Conservation (phyloP, 2,888 invertebrate genomes). For the Prosapia bicincta region DNA sequence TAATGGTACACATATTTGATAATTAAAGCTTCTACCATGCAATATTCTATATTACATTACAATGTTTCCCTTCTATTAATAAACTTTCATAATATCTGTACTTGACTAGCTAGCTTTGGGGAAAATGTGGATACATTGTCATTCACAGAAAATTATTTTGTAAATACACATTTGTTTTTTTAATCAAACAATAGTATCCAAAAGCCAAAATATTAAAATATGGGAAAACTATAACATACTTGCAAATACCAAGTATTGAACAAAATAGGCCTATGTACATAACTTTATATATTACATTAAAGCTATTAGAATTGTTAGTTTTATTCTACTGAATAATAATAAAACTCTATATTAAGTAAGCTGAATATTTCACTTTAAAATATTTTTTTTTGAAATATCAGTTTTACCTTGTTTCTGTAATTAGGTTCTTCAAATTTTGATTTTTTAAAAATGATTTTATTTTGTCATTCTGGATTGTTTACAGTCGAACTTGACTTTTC, state of each 20-base stretch:
- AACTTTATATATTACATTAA: not conserved
- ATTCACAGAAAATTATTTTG: not conserved
- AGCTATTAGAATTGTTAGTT: not conserved
- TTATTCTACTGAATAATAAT: not conserved
- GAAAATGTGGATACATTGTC: conserved; percentile 1
- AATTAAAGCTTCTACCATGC: conserved; percentile 20
- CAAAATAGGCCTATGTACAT: not conserved
- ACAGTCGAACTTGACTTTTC: not conserved
- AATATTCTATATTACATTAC: conserved; percentile 14
- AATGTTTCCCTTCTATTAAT: not conserved
- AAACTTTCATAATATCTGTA: conserved; percentile 10
- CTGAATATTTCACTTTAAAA: not conserved
- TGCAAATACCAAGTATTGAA: not conserved
- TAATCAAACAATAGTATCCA: not conserved
- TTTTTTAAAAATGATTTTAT: too few relatives aligned
- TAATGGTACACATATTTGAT: not conserved
- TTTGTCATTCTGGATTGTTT: not conserved
- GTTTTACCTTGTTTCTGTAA: not conserved
- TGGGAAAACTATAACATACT: not conserved
- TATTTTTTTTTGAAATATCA: not conserved
- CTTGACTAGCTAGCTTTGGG: conserved; percentile 27
- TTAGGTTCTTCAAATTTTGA: not conserved
- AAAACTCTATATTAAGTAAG: not conserved
- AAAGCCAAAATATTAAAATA: not conserved
- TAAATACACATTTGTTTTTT: not conserved